Conservation (phyloP, 1,140 invertebrate species). For the Cydia fagiglandana region DNA sequence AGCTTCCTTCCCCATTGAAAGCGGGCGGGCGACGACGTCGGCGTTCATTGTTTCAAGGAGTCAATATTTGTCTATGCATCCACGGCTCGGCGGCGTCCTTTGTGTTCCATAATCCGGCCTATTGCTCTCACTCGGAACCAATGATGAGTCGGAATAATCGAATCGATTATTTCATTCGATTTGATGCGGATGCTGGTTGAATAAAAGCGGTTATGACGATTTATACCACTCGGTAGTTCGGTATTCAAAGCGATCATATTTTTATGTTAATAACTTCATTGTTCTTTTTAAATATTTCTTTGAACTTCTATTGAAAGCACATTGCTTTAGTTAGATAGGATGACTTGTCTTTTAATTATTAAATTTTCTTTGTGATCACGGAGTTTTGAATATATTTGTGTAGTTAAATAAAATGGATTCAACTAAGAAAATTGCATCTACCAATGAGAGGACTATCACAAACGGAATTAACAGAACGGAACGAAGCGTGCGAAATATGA, state of each 20-base stretch:
- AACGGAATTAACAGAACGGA: slow-evolving; percentile 44
- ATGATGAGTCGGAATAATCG: slow-evolving; percentile 77
- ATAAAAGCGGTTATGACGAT: slow-evolving; percentile 52
- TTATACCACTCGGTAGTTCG: slow-evolving; percentile 49
- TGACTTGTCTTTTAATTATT: slow-evolving; percentile 23
- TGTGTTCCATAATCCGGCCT: slow-evolving; percentile 64
- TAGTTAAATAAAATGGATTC: neutral
- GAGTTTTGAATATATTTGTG: neutral
- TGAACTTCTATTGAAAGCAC: neutral
- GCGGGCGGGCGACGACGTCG: slow-evolving; percentile 47
- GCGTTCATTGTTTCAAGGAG: slow-evolving; percentile 69
- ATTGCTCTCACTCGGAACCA: slow-evolving; percentile 59
- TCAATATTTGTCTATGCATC: slow-evolving; percentile 71
- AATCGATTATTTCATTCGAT: slow-evolving; percentile 70
- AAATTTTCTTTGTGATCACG: neutral
- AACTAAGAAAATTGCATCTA: neutral
- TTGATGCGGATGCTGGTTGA: slow-evolving; percentile 53
- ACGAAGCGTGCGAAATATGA: slow-evolving; percentile 59
- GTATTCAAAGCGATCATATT: slow-evolving; percentile 53
- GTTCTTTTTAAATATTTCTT: slow-evolving; percentile 36
- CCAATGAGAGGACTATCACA: slow-evolving; percentile 11
- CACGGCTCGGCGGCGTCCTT: slow-evolving; percentile 62
- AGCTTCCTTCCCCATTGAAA: slow-evolving; percentile 54
- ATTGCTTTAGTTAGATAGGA: slow-evolving; percentile 5
- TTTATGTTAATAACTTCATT: slow-evolving; percentile 54